phyloP scores from a whole-genome alignment of 1,140 invertebrate species.

The Pemphigus obesinymphae region DNA sequence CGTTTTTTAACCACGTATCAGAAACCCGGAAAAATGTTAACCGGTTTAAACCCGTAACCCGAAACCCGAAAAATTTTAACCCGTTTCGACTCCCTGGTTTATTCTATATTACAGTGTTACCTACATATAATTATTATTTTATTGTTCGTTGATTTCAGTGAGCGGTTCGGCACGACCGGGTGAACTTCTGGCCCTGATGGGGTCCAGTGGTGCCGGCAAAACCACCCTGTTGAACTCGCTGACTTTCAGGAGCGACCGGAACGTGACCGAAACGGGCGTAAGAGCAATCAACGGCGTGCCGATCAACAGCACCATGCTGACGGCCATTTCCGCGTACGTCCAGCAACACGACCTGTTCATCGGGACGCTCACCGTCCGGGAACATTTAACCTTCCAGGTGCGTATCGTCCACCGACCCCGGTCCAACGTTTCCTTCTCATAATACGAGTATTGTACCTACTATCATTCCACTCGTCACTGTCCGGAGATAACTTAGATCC shows the following conservation, averaged over 20 bases:
- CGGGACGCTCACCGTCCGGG: slow-evolving; percentile 82
- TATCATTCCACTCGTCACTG: no score
- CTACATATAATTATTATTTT: no score
- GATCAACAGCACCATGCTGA: slow-evolving; percentile 59
- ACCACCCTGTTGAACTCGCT: slow-evolving; percentile 89
- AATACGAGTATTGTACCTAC: no score
- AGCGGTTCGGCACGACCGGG: slow-evolving; percentile 82
- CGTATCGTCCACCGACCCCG: no score
- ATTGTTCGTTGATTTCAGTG: slow-evolving; percentile 63
- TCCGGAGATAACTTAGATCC: no score
- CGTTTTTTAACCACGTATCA: no score
- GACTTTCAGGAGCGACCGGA: slow-evolving; percentile 68
- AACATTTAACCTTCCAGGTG: slow-evolving; percentile 84
- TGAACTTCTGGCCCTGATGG: slow-evolving; percentile 87
- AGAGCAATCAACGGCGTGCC: slow-evolving; percentile 68
- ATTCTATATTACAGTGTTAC: no score
- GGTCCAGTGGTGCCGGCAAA: slow-evolving; percentile 92
- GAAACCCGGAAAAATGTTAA: no score
- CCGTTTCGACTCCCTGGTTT: no score
- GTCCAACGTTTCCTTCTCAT: neutral
- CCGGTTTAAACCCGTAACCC: no score
- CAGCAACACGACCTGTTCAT: slow-evolving; percentile 95
- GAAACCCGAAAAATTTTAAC: no score
- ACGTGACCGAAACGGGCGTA: slow-evolving; percentile 65
- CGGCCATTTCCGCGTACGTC: slow-evolving; percentile 83